Base-by-base conservation (phyloP, 2,113 vertebrate species). In the Alexandromys fortis region DNA sequence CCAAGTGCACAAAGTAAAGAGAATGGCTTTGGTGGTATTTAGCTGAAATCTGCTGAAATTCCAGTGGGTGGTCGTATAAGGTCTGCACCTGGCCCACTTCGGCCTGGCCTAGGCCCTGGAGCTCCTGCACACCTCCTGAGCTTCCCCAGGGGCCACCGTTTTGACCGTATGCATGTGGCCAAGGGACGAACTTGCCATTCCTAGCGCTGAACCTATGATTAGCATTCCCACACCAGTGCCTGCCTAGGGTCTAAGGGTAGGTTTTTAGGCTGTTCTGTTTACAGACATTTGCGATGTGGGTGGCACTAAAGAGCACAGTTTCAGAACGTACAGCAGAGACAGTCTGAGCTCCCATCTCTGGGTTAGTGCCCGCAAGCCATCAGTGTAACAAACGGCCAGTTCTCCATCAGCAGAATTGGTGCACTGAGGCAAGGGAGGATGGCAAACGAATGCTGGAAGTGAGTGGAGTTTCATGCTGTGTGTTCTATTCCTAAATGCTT, bases 381-480 rank as follows among this genome's bases (percentile, higher is more conserved):
- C 12, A 35, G 1, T 58, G 87, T 79, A 94, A 72, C 49, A 87
- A 35, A 24, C 10, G 61, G 58, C 78, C 67, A 45, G 24, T 87
- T 75, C 85, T 35, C 63, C 42, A 4, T 94, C 77, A 35, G 1
- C 81, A 42, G 28, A 92, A 75, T 49, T 81, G 92, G 76, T 94
- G 92, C 61, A 77, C 8, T 49, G 16, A 42, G 78, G 30, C 92
- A 75, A 92, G 42, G 58, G 77, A 93, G 67, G 33, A 94, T 68
- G 82, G 55, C 76, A 65, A 68, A 95, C n/a, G 90, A 95, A 95
- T 89, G 21, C 75, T 70, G 86, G 58, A 77, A 47, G 77, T 65
- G 6, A 47, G 73, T 65, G 4, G 67, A 72, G 0, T 55, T 58
- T 10, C 33, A 0, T 35, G 52, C 49, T 78, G 2, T 85, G 22